These are phyloP conservation scores for Nothocercus nigrocapillus DNA, from an alignment of 2,113 vertebrate genomes.

Conservation along the genomic window DNA sequence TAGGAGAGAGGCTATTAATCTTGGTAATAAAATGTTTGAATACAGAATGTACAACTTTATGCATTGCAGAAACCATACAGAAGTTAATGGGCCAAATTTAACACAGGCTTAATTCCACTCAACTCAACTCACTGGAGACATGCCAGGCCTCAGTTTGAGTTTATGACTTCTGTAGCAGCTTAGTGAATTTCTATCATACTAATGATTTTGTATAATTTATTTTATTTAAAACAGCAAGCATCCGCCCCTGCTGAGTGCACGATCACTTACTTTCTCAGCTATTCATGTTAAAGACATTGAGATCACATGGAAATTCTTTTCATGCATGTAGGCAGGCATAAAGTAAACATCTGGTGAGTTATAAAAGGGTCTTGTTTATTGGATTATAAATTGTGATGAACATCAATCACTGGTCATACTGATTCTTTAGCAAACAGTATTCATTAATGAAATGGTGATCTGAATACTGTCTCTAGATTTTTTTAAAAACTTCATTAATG, in stretches of 20 bases:
- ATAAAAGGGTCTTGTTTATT: background rate
- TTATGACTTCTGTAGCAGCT: background rate
- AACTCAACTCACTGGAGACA: background rate
- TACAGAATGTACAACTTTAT: slow-evolving; percentile 7
- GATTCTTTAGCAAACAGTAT: background rate
- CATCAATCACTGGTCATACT: background rate
- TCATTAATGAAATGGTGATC: too few species aligned
- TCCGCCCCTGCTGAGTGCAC: background rate
- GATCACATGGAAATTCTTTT: background rate
- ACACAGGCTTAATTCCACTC: background rate
- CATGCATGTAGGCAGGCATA: background rate
- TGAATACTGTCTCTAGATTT: too few species aligned
- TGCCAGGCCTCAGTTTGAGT: background rate
- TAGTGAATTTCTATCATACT: background rate
- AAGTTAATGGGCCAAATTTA: slow-evolving; percentile 43
- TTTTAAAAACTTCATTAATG: too few species aligned
- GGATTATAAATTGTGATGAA: background rate
- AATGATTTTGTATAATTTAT: background rate
- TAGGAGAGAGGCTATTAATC: slow-evolving; percentile 33
- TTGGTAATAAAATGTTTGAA: slow-evolving; percentile 37
- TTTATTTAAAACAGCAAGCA: slow-evolving; percentile 2
- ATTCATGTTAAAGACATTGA: background rate
- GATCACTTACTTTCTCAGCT: background rate
- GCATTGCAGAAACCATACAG: background rate
- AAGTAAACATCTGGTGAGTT: background rate